phyloP scores from a whole-genome alignment of 1,140 invertebrate species.

The Rhynchophorus ferrugineus region DNA sequence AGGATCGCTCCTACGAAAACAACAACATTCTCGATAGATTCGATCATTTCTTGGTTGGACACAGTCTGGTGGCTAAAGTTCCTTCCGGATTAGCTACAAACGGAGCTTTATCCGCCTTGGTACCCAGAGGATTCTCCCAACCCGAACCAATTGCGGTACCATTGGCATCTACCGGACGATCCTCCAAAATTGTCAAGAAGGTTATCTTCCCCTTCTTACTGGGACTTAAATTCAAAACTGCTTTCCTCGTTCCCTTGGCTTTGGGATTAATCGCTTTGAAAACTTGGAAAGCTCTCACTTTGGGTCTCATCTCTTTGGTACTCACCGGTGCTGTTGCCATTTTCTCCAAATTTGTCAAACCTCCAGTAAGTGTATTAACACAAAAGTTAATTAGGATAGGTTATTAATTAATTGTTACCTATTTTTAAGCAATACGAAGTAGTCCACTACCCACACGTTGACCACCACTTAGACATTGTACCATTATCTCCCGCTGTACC shows the following conservation, averaged over 20 bases:
- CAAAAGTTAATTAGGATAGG: constrained; percentile 1
- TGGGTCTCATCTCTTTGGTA: constrained; percentile 75
- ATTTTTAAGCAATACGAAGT: constrained; percentile 61
- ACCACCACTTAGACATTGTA: constrained; percentile 23
- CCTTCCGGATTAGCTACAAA: constrained; percentile 51
- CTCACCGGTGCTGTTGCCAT: constrained; percentile 72
- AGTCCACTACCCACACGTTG: constrained; percentile 70
- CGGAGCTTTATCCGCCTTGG: constrained; percentile 48
- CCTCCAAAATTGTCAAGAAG: constrained; percentile 70
- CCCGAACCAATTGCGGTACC: constrained; percentile 61
- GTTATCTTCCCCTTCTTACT: constrained; percentile 77
- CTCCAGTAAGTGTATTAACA: constrained; percentile 50
- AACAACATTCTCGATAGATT: constrained; percentile 51
- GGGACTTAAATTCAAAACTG: constrained; percentile 76
- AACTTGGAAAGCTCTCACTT: constrained; percentile 80
- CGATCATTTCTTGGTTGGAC: constrained; percentile 55
- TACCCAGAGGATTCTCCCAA: constrained; percentile 58
- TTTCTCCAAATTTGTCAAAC: constrained; percentile 71
- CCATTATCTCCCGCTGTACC: neutral
- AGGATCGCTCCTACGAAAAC: constrained; percentile 3
- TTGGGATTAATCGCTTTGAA: constrained; percentile 74
- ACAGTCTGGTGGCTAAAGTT: constrained; percentile 55
- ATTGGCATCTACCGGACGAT: constrained; percentile 43
- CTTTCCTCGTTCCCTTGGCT: constrained; percentile 69
- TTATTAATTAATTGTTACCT: constrained; percentile 2